phyloP scores from a whole-genome alignment of 2,113 vertebrate genomes.

The Mustela lutreola region DNA sequence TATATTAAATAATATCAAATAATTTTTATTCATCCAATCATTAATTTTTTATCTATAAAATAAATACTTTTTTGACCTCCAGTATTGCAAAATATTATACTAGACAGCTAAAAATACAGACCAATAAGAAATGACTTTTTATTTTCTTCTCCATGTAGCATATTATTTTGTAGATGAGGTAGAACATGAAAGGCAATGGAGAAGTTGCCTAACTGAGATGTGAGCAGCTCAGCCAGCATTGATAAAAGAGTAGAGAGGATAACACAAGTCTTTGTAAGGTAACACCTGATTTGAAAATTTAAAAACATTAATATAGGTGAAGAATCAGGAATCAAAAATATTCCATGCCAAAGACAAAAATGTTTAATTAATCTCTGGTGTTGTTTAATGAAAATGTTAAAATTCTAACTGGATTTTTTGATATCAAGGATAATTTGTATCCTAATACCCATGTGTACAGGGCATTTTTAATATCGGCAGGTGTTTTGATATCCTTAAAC shows the following conservation, averaged over 20 bases:
- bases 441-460: background rate
- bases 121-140: background rate
- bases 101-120: background rate
- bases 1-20: background rate
- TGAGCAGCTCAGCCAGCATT: background rate
- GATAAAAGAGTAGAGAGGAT: background rate
- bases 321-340: background rate
- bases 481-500: background rate
- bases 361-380: background rate
- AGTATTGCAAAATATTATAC: background rate
- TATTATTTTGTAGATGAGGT: background rate
- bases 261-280: background rate
- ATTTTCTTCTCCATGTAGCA: background rate
- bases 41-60: background rate
- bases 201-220: background rate
- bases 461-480: background rate
- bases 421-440: background rate
- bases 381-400: background rate
- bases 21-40: background rate
- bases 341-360: background rate
- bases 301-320: background rate
- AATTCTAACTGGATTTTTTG: background rate
- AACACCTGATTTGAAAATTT: conserved; percentile 18
- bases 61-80: background rate
- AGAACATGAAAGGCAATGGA: background rate